These are phyloP conservation scores for Acestrorhynchus altus DNA, from an alignment of 2,797 vertebrate species.

Conservation along the genomic window DNA sequence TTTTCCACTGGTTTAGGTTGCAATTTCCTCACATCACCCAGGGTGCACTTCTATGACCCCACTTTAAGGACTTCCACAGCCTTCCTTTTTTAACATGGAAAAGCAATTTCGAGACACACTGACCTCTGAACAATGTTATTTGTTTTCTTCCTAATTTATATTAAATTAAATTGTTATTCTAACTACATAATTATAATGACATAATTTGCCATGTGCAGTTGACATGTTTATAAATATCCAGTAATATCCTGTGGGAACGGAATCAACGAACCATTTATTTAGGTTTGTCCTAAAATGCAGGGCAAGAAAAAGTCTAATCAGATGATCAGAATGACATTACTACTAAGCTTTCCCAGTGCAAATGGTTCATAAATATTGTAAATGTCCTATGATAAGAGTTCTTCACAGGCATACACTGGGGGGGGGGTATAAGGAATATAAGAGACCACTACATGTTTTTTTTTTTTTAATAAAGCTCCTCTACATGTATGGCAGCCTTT, in stretches of 20 bases:
- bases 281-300: background rate
- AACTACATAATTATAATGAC: background rate
- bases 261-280: background rate
- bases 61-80: background rate
- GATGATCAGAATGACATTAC: background rate
- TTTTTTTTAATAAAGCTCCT: too few species aligned
- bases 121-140: slow-evolving; percentile 5
- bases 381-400: background rate
- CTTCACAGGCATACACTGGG: too few species aligned
- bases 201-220: background rate
- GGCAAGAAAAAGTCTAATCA: background rate
- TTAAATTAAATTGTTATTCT: background rate
- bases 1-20: slow-evolving; percentile 14
- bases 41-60: background rate
- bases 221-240: background rate
- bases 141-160: slow-evolving; percentile 18
- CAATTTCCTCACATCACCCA: slow-evolving; percentile 19
- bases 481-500: too few species aligned
- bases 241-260: background rate
- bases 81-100: slow-evolving; percentile 7
- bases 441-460: too few species aligned
- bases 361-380: background rate
- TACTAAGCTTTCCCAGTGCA: too few species aligned
- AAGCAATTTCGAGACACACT: background rate
- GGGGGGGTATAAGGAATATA: too few species aligned